phyloP scores from a whole-genome alignment of 92 coral and sea anemone genomes.

The Plumapathes pennacea region DNA sequence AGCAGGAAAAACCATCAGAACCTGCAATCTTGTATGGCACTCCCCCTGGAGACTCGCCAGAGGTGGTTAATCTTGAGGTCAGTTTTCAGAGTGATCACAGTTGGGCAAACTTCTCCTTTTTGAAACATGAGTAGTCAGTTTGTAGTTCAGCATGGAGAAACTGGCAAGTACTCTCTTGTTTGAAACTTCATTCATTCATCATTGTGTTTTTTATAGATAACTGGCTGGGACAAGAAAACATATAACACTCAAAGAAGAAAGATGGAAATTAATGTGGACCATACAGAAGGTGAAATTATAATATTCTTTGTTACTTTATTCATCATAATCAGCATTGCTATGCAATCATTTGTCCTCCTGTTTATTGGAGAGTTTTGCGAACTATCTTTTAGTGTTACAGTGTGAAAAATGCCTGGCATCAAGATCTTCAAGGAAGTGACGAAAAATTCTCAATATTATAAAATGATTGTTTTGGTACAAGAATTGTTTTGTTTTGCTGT shows the following conservation, averaged over 20 bases:
- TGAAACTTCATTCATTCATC: neutral
- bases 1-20: conserved; percentile 50
- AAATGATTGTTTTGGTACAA: no score
- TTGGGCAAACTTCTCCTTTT: neutral
- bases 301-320: neutral
- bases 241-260: conserved; percentile 54
- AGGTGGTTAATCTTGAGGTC: conserved; percentile 64
- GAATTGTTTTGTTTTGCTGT: no score
- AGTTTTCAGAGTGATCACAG: neutral
- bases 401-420: no score
- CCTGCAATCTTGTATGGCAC: conserved; percentile 75
- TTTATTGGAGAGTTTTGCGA: no score
- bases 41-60: conserved; percentile 49
- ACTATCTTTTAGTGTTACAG: no score
- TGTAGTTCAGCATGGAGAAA: neutral
- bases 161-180: neutral
- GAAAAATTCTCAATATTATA: no score
- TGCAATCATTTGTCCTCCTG: no score
- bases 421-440: no score
- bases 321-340: neutral
- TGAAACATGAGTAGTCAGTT: neutral
- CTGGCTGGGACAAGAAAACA: conserved; percentile 74
- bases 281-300: conserved; percentile 55
- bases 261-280: conserved; percentile 41
- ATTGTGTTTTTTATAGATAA: conserved; percentile 31